phyloP scores from a whole-genome alignment of 2,888 invertebrate genomes.

The Xestoiulus laeticollis region DNA sequence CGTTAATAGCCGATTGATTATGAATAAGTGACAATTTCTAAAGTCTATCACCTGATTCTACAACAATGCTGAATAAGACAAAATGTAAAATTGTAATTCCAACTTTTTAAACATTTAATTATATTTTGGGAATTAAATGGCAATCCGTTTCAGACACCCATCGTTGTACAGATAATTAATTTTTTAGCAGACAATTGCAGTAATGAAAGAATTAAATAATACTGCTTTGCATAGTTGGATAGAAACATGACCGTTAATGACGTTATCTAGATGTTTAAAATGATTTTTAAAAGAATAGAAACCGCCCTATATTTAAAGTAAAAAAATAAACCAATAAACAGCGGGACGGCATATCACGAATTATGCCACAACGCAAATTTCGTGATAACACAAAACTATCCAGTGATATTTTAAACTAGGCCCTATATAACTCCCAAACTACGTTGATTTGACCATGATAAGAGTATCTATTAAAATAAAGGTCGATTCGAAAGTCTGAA shows the following conservation, averaged over 20 bases:
- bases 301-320: not conserved
- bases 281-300: not conserved
- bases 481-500: no score
- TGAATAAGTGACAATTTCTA: no score
- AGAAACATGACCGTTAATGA: not conserved
- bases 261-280: not conserved
- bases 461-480: no score
- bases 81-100: not conserved
- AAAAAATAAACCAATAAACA: not conserved
- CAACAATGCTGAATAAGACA: not conserved
- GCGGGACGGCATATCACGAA: constrained; percentile 11
- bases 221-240: not conserved
- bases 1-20: no score
- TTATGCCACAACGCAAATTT: not conserved
- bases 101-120: not conserved
- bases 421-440: not conserved
- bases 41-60: no score
- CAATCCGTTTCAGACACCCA: not conserved
- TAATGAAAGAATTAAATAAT: not conserved
- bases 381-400: not conserved
- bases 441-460: no score
- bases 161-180: not conserved
- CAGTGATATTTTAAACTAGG: constrained; percentile 11
- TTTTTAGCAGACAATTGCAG: not conserved
- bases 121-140: not conserved